phyloP scores from a whole-genome alignment of 2,113 vertebrate genomes.

The Saguinus midas region DNA sequence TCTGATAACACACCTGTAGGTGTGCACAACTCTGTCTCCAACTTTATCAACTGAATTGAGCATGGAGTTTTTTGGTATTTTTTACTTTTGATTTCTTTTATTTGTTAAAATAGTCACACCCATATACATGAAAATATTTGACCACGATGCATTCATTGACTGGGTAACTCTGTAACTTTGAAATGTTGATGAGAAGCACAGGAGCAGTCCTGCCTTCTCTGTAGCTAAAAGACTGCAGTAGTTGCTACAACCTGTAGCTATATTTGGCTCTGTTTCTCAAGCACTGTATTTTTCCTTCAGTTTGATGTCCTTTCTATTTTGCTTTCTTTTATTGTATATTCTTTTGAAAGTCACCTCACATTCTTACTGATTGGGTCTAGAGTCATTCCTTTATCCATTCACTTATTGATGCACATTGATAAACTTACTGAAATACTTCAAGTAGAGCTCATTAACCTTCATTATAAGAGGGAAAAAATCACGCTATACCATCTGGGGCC shows the following conservation, averaged over 20 bases:
- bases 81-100: too few species aligned
- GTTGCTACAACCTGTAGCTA: background rate
- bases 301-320: background rate
- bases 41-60: background rate
- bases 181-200: background rate
- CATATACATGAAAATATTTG: too few species aligned
- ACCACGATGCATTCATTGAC: too few species aligned
- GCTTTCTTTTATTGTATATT: background rate
- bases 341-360: background rate
- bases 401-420: background rate
- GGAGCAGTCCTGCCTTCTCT: background rate
- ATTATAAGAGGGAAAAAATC: background rate
- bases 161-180: background rate
- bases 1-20: background rate
- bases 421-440: background rate
- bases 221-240: background rate
- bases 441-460: background rate
- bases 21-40: background rate
- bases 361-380: background rate
- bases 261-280: background rate
- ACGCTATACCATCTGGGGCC: background rate
- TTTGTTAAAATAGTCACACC: too few species aligned
- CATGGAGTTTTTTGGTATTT: background rate
- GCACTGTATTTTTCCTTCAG: background rate
- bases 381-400: background rate